Conservation (phyloP, 2,797 vertebrate species). For the Acridotheres tristis region DNA sequence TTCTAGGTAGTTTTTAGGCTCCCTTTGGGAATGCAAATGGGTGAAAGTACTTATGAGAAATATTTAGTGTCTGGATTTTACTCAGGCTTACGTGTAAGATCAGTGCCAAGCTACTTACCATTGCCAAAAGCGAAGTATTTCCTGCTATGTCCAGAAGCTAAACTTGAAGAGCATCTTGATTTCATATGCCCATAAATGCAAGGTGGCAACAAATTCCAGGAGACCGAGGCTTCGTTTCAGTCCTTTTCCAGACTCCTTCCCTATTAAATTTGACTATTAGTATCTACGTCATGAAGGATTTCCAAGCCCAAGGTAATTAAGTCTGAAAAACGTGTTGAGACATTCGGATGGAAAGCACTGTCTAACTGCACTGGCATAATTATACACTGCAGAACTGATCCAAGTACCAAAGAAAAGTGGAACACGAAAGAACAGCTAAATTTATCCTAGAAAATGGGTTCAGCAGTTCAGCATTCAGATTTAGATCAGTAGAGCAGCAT, state of each 20-base stretch:
- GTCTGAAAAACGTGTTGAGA: constrained; percentile 18
- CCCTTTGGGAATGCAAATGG: background rate
- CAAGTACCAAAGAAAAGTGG: constrained; percentile 44
- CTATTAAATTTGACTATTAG: background rate
- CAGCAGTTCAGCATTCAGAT: constrained; percentile 53
- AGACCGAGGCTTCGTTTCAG: background rate
- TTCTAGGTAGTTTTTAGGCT: background rate
- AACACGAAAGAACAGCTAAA: constrained; percentile 56
- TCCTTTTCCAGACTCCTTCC: background rate
- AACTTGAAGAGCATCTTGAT: background rate
- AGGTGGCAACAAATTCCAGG: background rate
- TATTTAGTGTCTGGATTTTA: background rate
- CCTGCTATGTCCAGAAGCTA: background rate
- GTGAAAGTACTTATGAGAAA: background rate
- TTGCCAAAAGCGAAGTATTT: background rate
- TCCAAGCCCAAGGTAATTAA: constrained; percentile 46
- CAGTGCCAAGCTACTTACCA: background rate
- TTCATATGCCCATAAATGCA: background rate
- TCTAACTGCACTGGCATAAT: constrained; percentile 37
- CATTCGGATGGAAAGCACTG: constrained; percentile 12
- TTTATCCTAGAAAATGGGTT: constrained; percentile 60
- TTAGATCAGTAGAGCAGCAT: constrained; percentile 66
- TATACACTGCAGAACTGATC: constrained; percentile 38
- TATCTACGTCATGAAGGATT: constrained; percentile 41
- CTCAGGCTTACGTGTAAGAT: accelerated